phyloP scores from a whole-genome alignment of 2,888 invertebrate species.

The Spodoptera littoralis region DNA sequence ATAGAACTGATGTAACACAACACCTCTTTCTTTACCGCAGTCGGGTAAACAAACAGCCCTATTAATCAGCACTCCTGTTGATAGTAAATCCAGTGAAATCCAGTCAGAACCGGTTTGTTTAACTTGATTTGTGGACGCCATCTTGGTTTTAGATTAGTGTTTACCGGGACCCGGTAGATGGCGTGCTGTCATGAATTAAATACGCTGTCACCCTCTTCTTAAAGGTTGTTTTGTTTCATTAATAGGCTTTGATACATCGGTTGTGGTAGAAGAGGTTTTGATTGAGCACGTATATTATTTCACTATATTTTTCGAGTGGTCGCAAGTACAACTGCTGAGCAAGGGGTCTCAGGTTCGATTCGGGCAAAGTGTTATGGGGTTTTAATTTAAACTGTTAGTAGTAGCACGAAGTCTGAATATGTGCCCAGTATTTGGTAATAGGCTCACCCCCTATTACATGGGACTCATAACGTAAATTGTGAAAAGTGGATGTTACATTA shows the following conservation, averaged over 20 bases:
- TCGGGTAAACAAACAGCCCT: constrained; percentile 30
- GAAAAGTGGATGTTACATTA: no score
- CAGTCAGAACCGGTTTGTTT: constrained; percentile 22
- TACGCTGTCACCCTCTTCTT: constrained; percentile 7
- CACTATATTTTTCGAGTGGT: no score
- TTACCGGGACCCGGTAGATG: constrained; percentile 2
- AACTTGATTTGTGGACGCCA: constrained; percentile 17
- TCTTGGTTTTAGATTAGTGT: constrained; percentile 19
- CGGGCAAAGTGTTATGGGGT: no score
- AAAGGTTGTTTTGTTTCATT: constrained; percentile 12
- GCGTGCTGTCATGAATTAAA: constrained; percentile 10
- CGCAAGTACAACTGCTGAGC: no score
- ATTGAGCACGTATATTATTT: no score
- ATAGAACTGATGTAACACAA: constrained; percentile 28
- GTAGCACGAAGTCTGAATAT: no score
- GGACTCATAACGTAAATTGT: no score
- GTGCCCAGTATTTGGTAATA: no score
- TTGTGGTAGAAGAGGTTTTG: no score
- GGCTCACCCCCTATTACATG: no score
- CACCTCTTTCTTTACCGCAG: constrained; percentile 4
- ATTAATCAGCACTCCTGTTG: constrained; percentile 33
- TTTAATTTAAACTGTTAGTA: no score
- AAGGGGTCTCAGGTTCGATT: no score
- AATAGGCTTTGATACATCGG: neutral
- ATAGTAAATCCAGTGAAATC: constrained; percentile 11